Conservation (phyloP, 1,140 invertebrate species). For the Asobara japonica region DNA sequence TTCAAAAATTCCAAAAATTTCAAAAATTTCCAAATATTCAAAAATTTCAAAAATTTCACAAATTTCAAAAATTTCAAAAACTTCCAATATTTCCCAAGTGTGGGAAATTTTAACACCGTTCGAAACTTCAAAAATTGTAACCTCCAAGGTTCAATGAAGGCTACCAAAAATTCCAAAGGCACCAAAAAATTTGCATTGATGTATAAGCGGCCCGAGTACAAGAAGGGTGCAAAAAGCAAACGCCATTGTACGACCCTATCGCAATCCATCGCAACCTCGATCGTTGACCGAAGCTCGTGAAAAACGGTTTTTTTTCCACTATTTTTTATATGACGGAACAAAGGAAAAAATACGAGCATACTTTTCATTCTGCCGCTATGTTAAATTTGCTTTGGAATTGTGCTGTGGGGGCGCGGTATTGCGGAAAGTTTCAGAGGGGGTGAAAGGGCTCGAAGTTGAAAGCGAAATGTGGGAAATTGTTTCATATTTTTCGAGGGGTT, state of each 20-base stretch:
- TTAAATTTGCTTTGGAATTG: background rate
- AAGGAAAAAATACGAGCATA: slow-evolving; percentile 13
- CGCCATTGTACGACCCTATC: background rate
- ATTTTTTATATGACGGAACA: background rate
- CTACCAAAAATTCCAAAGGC: too few relatives aligned
- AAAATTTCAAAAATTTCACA: too few relatives aligned
- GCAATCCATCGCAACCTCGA: background rate
- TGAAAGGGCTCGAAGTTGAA: background rate
- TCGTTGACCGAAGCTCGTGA: background rate
- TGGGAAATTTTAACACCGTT: too few relatives aligned
- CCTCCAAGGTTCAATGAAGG: too few relatives aligned
- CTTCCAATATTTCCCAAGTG: too few relatives aligned
- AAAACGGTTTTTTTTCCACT: background rate
- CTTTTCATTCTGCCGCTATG: background rate
- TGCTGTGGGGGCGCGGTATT: background rate
- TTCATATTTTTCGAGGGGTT: background rate
- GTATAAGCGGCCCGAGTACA: too few relatives aligned
- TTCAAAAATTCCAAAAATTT: too few relatives aligned
- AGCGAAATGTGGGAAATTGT: background rate
- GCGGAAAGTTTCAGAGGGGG: background rate
- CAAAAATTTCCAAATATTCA: too few relatives aligned
- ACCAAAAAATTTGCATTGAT: too few relatives aligned
- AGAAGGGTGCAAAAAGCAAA: background rate
- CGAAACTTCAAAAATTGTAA: too few relatives aligned
- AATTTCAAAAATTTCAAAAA: too few relatives aligned